These are phyloP conservation scores for Helicoverpa assulta DNA, from an alignment of 2,888 invertebrate species.

Conservation along the genomic window DNA sequence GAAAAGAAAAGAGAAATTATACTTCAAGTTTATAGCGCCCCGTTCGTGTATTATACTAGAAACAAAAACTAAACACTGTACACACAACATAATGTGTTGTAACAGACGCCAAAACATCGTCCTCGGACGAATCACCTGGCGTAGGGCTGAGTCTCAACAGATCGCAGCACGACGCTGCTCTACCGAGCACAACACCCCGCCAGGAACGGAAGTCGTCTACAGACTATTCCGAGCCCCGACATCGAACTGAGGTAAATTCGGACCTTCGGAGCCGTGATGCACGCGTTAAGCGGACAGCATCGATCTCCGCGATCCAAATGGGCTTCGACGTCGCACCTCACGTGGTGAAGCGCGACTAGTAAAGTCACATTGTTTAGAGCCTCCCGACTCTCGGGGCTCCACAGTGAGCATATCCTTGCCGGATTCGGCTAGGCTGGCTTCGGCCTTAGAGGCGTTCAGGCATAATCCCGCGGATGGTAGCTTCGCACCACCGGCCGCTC, in stretches of 20 bases:
- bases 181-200: slow-evolving; percentile 83
- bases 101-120: too few relatives aligned
- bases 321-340: slow-evolving; percentile 79
- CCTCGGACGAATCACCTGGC: slow-evolving; percentile 70
- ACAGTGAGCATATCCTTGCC: slow-evolving; percentile 80
- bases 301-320: slow-evolving; percentile 75
- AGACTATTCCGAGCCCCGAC: slow-evolving; percentile 91
- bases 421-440: slow-evolving; percentile 90
- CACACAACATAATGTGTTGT: too few relatives aligned
- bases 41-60: too few relatives aligned
- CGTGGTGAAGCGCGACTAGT: slow-evolving; percentile 72
- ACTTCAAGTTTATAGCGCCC: too few relatives aligned
- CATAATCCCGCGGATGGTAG: slow-evolving; percentile 89
- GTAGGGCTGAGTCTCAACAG: slow-evolving; percentile 91
- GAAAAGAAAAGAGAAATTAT: too few relatives aligned
- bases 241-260: slow-evolving; percentile 77
- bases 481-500: slow-evolving; percentile 92
- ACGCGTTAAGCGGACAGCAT: slow-evolving; percentile 70
- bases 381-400: slow-evolving; percentile 83
- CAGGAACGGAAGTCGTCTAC: slow-evolving; percentile 91
- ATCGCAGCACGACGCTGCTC: slow-evolving; percentile 83
- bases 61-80: too few relatives aligned
- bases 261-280: slow-evolving; percentile 65
- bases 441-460: slow-evolving; percentile 79
- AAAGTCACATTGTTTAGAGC: slow-evolving; percentile 85